Evolutionary conservation across 1,140 invertebrate species (phyloP).

Genomic region (Caenorhabditis tropicalis): DNA sequence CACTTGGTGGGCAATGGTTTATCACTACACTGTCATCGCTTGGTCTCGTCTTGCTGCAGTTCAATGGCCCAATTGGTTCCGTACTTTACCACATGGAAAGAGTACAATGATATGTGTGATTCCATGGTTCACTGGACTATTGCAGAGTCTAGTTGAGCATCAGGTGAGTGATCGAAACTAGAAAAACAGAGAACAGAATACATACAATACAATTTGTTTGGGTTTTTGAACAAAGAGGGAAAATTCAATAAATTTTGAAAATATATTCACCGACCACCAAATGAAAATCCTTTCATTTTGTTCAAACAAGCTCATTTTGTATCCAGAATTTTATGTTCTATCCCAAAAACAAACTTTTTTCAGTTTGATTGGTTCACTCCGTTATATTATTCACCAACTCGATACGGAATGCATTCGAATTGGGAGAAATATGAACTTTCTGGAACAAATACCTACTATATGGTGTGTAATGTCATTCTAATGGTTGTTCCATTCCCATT

Average conservation of each 20-base stretch:
- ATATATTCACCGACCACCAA: no score
- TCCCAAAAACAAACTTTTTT: neutral
- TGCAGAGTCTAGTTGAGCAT: constrained; percentile 61
- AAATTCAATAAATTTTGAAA: no score
- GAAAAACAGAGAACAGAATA: no score
- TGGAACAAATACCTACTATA: constrained; percentile 58
- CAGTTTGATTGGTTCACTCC: constrained; percentile 59
- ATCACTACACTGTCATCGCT: constrained; percentile 61
- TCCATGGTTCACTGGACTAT: constrained; percentile 59
- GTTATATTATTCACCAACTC: constrained; percentile 53
- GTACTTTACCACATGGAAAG: constrained; percentile 46
- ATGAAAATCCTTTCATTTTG: no score
- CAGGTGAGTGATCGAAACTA: constrained; percentile 45
- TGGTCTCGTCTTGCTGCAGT: constrained; percentile 61
- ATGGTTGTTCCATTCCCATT: constrained; percentile 62
- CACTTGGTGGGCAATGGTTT: constrained; percentile 62
- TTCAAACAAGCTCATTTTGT: no score
- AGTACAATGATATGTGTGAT: constrained; percentile 57
- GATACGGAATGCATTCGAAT: constrained; percentile 56
- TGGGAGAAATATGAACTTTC: constrained; percentile 52
- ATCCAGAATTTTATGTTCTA: no score
- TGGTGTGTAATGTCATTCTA: constrained; percentile 58
- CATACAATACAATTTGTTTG: no score
- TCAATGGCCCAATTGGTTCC: constrained; percentile 61
- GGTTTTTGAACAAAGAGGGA: no score